A percentile compares a stretch with the other conserved stretches of the same genome.
Conservation (phyloP, 2,888 invertebrate species). For the Drosophila fulvimacula region DNA sequence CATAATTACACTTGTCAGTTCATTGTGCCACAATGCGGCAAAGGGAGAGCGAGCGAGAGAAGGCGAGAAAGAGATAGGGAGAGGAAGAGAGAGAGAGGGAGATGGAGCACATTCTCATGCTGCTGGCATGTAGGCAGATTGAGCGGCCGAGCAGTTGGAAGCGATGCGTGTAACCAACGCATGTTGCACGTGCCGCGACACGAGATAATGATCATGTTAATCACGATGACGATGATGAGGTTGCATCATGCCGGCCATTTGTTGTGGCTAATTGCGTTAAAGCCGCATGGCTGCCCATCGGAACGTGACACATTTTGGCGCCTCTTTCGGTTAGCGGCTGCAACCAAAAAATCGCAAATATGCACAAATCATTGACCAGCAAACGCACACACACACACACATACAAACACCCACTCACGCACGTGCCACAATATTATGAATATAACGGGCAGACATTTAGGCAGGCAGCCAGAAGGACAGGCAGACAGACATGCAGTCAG, state of each 20-base stretch:
- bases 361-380: conserved; percentile 47
- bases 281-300: conserved; percentile 66
- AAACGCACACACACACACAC: conserved; percentile 18
- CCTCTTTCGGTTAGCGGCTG: conserved; percentile 42
- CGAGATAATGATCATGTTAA: conserved; percentile 20
- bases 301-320: conserved; percentile 72
- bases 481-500: conserved; percentile 30
- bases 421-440: conserved; percentile 59
- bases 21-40: conserved; percentile 73
- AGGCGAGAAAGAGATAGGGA: background rate
- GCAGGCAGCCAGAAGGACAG: conserved; percentile 31
- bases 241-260: conserved; percentile 50
- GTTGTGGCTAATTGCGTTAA: conserved; percentile 76
- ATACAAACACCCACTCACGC: conserved; percentile 17
- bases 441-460: conserved; percentile 30
- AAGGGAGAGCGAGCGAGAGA: conserved; percentile 19
- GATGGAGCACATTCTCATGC: background rate
- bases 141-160: conserved; percentile 42
- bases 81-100: background rate
- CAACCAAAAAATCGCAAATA: conserved; percentile 45
- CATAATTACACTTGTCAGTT: conserved; percentile 80
- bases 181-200: conserved; percentile 61
- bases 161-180: conserved; percentile 40
- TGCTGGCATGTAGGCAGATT: conserved; percentile 32
- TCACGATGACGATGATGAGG: conserved; percentile 35